phyloP scores from a whole-genome alignment of 2,888 invertebrate species.

The Nemotelus nigrinus region DNA sequence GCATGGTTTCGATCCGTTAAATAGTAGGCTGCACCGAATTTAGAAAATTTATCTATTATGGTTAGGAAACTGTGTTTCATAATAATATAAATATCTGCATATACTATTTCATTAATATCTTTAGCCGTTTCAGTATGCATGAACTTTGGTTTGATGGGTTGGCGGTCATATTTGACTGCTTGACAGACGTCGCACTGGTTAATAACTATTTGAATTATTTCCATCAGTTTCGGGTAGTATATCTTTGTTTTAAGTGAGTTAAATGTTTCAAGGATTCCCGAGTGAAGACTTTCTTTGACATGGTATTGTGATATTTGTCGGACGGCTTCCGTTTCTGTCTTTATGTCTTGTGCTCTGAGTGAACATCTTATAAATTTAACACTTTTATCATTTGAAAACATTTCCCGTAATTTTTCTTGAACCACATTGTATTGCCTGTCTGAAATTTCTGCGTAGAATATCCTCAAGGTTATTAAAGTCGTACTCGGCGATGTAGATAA shows the following conservation, averaged over 20 bases:
- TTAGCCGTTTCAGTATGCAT: constrained; percentile 41
- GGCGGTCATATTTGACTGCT: constrained; percentile 48
- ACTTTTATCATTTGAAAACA: not conserved
- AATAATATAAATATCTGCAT: too few species aligned
- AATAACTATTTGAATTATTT: constrained; percentile 49
- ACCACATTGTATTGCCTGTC: not conserved
- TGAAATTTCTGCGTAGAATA: not conserved
- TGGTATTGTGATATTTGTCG: not conserved
- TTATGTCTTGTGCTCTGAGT: not conserved
- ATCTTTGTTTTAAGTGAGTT: constrained; percentile 34
- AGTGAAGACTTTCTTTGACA: not conserved
- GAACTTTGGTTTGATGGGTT: constrained; percentile 49
- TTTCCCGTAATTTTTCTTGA: not conserved
- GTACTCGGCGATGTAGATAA: constrained; percentile 3
- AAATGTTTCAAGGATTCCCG: not conserved
- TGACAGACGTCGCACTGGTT: constrained; percentile 50
- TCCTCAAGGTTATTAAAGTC: not conserved
- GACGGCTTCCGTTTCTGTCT: not conserved
- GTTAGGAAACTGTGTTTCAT: too few species aligned
- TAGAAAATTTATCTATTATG: too few species aligned
- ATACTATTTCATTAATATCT: not conserved
- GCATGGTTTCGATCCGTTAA: constrained; percentile 39
- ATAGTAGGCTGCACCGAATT: not conserved
- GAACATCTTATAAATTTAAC: constrained; percentile 6
- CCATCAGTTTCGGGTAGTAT: constrained; percentile 42